Conservation (phyloP, 2,888 invertebrate species). For the Dione vanillae region DNA sequence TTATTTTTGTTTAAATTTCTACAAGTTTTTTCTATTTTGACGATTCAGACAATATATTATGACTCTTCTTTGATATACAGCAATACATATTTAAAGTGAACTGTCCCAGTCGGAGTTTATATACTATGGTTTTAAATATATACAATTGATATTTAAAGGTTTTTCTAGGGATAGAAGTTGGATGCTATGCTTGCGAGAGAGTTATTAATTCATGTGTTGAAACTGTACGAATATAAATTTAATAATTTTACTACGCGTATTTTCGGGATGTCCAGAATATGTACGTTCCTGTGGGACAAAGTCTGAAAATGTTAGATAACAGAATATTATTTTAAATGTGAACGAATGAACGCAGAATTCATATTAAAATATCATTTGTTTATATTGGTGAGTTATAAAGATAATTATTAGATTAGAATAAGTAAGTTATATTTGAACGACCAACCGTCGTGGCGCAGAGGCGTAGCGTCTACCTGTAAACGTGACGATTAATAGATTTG, state of each 20-base stretch:
- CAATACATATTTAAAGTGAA: neutral
- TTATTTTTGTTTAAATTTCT: neutral
- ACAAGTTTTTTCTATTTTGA: too few relatives aligned
- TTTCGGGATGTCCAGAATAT: neutral
- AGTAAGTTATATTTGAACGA: too few relatives aligned
- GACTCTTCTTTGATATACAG: too few relatives aligned
- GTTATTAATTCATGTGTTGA: neutral
- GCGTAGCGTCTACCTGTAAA: too few relatives aligned
- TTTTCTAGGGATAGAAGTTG: neutral
- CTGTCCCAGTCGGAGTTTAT: too few relatives aligned
- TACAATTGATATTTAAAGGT: conserved; percentile 6
- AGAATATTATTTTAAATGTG: neutral
- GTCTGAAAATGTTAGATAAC: neutral
- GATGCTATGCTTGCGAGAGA: neutral
- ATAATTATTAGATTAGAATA: too few relatives aligned
- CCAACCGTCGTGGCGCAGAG: too few relatives aligned
- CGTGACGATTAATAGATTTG: too few relatives aligned
- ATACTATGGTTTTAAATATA: neutral
- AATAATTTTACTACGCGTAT: neutral
- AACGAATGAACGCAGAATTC: too few relatives aligned
- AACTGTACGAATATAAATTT: neutral
- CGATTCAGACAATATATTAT: too few relatives aligned
- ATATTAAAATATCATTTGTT: too few relatives aligned
- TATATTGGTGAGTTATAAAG: too few relatives aligned
- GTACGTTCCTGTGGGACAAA: neutral